These are phyloP conservation scores for Rhogogaster chlorosoma DNA, from an alignment of 2,888 invertebrate genomes.

Conservation along the genomic window DNA sequence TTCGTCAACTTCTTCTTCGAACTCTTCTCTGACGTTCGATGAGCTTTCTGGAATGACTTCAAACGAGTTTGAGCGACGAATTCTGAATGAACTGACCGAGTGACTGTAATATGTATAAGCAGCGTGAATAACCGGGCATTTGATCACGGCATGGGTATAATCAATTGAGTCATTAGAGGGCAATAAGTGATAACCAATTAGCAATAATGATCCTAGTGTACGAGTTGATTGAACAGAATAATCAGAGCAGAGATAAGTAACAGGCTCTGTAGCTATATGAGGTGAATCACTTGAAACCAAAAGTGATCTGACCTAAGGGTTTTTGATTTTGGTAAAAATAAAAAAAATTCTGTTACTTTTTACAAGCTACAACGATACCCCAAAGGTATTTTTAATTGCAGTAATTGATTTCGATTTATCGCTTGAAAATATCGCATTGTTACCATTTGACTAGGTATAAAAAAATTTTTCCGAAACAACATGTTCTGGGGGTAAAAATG, in stretches of 20 bases:
- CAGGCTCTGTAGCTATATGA: neutral
- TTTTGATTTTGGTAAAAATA: too few species aligned
- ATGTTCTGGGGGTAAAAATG: too few species aligned
- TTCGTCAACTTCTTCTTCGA: neutral
- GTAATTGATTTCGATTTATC: too few species aligned
- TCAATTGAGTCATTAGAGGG: conserved; percentile 14
- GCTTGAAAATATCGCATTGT: too few species aligned
- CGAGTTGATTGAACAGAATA: neutral
- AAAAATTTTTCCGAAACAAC: too few species aligned
- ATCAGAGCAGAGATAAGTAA: conserved; percentile 1
- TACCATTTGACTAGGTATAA: too few species aligned
- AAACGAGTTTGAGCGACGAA: neutral
- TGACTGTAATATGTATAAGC: neutral
- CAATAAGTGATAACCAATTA: conserved; percentile 18
- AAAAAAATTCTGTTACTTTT: too few species aligned
- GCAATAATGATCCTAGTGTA: neutral
- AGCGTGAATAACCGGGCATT: neutral
- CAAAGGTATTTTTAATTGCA: too few species aligned
- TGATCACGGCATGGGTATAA: neutral
- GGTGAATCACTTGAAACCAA: too few species aligned
- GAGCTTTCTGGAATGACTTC: neutral
- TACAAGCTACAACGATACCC: too few species aligned
- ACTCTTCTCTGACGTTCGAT: neutral
- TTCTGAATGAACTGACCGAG: neutral
- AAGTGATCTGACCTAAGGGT: too few species aligned